Evolutionary conservation across 2,888 invertebrate species (phyloP).

Genomic region (Salticus scenicus): DNA sequence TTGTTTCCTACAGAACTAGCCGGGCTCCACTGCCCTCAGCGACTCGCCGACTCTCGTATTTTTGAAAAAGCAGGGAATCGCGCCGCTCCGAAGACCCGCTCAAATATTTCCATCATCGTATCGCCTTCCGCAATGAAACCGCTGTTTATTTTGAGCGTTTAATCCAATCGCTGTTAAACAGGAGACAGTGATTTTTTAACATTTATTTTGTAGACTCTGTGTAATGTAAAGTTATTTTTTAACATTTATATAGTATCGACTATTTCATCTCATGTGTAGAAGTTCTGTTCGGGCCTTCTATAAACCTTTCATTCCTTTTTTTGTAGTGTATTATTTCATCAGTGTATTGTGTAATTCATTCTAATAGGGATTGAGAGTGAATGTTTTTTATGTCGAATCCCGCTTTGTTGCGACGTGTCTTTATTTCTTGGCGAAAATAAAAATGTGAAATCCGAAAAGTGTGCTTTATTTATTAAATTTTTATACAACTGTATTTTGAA

Average conservation of each 20-base stretch:
- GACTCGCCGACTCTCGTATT: slow-evolving; percentile 58
- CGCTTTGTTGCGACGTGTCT: slow-evolving; percentile 42
- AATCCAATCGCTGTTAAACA: slow-evolving; percentile 30
- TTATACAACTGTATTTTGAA: too few relatives aligned
- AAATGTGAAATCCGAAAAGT: slow-evolving; percentile 23
- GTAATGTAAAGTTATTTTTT: slow-evolving; percentile 29
- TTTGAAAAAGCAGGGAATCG: slow-evolving; percentile 50
- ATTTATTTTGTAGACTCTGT: slow-evolving; percentile 40
- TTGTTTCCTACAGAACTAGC: slow-evolving; percentile 50
- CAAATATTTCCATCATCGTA: slow-evolving; percentile 35
- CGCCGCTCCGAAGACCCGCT: slow-evolving; percentile 39
- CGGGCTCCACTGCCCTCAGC: slow-evolving; percentile 51
- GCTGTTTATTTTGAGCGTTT: slow-evolving; percentile 41
- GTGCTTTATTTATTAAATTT: slow-evolving; percentile 23
- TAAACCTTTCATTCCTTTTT: slow-evolving; percentile 28
- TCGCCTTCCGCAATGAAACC: slow-evolving; percentile 33
- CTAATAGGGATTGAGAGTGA: slow-evolving; percentile 36
- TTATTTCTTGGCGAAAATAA: slow-evolving; percentile 56
- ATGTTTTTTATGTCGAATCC: slow-evolving; percentile 25
- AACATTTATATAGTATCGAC: slow-evolving; percentile 7
- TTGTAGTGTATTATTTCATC: slow-evolving; percentile 53
- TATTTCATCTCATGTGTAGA: slow-evolving; percentile 32
- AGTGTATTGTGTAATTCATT: slow-evolving; percentile 39
- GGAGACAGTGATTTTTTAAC: slow-evolving; percentile 46
- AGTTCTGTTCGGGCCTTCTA: slow-evolving; percentile 29